Evolutionary conservation across 2,797 vertebrate species (phyloP).

Genomic region (Sphenopsis melanotis): DNA sequence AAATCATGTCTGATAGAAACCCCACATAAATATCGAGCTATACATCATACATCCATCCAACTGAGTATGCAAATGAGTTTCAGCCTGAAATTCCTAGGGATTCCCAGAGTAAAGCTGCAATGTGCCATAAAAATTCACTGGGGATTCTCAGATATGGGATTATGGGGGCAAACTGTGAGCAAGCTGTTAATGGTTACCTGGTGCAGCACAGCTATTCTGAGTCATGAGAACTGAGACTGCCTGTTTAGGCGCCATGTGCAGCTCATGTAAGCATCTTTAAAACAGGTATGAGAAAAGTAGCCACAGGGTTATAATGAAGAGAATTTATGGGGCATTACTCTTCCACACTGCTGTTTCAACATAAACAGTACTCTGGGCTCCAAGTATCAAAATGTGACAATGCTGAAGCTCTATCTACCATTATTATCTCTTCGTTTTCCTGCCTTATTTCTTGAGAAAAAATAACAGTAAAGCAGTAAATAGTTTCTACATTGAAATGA

Average conservation of each 20-base stretch:
- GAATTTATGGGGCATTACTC: not conserved
- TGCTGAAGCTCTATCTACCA: not conserved
- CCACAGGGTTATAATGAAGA: not conserved
- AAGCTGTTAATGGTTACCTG: not conserved
- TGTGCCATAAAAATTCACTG: not conserved
- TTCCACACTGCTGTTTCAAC: not conserved
- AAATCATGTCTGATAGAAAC: not conserved
- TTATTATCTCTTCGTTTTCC: not conserved
- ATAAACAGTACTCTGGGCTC: not conserved
- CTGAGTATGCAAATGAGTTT: not conserved
- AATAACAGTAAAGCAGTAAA: not conserved
- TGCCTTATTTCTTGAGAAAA: not conserved
- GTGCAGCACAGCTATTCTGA: not conserved
- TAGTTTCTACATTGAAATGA: not conserved
- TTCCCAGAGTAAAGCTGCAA: not conserved
- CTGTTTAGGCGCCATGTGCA: not conserved
- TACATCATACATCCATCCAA: not conserved
- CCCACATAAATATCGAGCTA: not conserved
- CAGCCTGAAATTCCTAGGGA: not conserved
- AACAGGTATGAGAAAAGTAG: not conserved
- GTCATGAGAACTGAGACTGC: not conserved
- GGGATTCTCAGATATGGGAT: not conserved
- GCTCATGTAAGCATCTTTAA: not conserved
- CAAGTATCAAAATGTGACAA: not conserved
- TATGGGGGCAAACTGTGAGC: not conserved